Conservation (phyloP, 1,140 invertebrate genomes). For the Ylistrum balloti region DNA sequence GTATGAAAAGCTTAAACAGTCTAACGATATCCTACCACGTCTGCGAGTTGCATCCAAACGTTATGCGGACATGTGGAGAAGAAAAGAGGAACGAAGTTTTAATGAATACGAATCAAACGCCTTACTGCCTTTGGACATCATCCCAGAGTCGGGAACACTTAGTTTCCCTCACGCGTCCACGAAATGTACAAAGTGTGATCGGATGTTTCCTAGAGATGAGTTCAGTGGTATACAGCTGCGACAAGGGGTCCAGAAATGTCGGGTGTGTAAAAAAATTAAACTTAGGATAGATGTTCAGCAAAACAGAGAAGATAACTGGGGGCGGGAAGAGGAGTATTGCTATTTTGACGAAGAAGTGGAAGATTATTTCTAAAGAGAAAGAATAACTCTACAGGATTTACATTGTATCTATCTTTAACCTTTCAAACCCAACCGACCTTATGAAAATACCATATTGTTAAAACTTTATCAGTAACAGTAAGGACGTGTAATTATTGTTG, state of each 20-base stretch:
- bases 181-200: not conserved
- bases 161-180: not conserved
- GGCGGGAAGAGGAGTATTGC: not conserved
- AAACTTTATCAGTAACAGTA: too few species aligned
- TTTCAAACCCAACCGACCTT: too few species aligned
- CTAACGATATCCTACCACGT: not conserved
- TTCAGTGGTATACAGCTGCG: not conserved
- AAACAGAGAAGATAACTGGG: not conserved
- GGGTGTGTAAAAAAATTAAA: slow-evolving; percentile 49
- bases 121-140: slow-evolving; percentile 45
- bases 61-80: not conserved
- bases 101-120: slow-evolving; percentile 44
- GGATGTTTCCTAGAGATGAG: not conserved
- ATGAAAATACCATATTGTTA: too few species aligned
- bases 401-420: too few species aligned
- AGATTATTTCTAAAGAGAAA: too few species aligned
- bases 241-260: not conserved
- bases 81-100: not conserved
- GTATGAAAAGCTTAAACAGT: slow-evolving; percentile 42
- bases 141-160: not conserved
- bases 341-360: not conserved
- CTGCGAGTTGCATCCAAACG: slow-evolving; percentile 3
- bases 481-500: too few species aligned
- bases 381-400: too few species aligned
- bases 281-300: not conserved